phyloP scores from a whole-genome alignment of 2,113 vertebrate species.

The Platycercus adscitus region DNA sequence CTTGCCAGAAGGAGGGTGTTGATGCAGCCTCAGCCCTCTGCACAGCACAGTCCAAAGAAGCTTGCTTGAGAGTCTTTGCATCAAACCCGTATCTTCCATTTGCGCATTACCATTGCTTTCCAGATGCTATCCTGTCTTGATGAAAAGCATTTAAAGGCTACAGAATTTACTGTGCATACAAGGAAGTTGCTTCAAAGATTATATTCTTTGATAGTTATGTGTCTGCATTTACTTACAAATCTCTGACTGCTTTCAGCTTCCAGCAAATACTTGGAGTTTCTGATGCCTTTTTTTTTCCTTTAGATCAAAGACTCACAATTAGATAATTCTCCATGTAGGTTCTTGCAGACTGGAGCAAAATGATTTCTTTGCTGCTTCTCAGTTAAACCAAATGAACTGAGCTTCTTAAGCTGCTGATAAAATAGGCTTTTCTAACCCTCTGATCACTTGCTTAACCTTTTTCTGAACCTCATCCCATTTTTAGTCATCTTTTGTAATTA shows the following conservation, averaged over 20 bases:
- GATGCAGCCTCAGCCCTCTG: background rate
- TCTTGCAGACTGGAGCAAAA: background rate
- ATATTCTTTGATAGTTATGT: background rate
- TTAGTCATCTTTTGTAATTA: background rate
- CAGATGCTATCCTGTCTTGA: background rate
- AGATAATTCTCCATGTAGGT: background rate
- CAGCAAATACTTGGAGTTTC: background rate
- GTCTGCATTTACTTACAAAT: background rate
- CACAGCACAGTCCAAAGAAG: background rate
- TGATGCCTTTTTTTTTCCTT: background rate
- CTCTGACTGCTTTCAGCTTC: background rate
- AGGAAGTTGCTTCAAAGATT: background rate
- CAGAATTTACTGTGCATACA: background rate
- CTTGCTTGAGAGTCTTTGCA: accelerated
- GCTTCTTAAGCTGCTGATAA: background rate
- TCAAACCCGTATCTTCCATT: background rate
- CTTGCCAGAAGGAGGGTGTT: background rate
- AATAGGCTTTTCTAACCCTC: background rate
- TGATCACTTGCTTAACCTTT: background rate
- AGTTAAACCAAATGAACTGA: background rate
- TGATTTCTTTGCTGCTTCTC: background rate
- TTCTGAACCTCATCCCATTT: background rate
- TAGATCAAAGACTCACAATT: background rate
- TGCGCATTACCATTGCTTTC: background rate
- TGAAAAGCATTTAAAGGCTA: slow-evolving; percentile 5